A percentile compares a stretch with the other conserved stretches of the same genome.
phyloP scores from a whole-genome alignment of 2,113 vertebrate genomes.

The Phylloscopus whistleri region DNA sequence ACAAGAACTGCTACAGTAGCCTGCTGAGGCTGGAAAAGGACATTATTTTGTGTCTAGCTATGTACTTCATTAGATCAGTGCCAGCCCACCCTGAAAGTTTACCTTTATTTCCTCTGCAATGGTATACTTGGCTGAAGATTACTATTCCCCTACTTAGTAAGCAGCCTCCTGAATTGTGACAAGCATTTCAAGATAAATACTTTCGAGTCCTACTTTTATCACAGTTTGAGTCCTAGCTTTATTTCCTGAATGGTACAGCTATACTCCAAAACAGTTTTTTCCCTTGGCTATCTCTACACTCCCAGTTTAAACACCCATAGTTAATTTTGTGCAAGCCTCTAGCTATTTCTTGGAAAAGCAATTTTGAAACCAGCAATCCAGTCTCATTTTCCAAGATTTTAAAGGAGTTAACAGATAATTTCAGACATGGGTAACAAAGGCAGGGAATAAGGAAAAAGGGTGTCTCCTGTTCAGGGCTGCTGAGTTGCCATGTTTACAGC shows the following conservation, averaged over 20 bases:
- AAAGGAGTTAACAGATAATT: not conserved
- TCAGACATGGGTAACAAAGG: not conserved
- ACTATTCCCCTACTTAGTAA: not conserved
- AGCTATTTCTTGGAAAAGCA: not conserved
- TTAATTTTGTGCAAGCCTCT: not conserved
- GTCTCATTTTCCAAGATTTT: not conserved
- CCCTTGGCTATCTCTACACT: not conserved
- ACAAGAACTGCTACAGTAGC: not conserved
- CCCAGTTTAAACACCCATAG: not conserved
- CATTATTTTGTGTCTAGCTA: not conserved
- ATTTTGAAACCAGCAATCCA: not conserved
- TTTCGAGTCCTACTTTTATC: not conserved
- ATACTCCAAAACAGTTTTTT: not conserved
- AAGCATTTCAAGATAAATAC: not conserved
- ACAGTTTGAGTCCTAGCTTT: not conserved
- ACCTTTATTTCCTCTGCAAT: not conserved
- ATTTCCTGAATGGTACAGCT: not conserved
- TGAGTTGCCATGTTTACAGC: not conserved
- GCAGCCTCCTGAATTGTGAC: not conserved
- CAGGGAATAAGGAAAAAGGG: not conserved
- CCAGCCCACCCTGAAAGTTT: not conserved
- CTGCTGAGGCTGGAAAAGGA: not conserved
- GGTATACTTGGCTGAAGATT: not conserved
- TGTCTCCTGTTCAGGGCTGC: not conserved
- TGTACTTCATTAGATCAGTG: not conserved